Percentiles rank a stretch among this genome's conserved stretches.
Evolutionary conservation across 1,140 invertebrate species (phyloP).

Genomic region (Drosophila grimshawi): DNA sequence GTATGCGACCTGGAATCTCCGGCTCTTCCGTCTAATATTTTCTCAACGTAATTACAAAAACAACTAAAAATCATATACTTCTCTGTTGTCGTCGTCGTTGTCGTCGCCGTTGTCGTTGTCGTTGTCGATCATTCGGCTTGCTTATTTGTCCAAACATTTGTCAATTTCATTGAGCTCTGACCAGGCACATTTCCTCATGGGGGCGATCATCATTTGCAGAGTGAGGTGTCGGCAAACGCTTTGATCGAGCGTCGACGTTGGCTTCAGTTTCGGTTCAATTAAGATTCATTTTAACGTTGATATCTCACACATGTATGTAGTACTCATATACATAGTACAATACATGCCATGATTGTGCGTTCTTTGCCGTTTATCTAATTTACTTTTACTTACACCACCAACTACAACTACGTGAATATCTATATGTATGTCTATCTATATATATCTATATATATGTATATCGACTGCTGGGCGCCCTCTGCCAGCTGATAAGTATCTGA

Average conservation of each 20-base stretch:
- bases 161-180: conserved; percentile 81
- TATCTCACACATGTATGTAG: conserved; percentile 8
- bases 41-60: conserved; percentile 76
- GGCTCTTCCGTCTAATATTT: conserved; percentile 61
- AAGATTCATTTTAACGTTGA: conserved; percentile 76
- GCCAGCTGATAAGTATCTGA: conserved; percentile 62
- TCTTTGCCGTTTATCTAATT: conserved; percentile 78
- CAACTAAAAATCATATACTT: conserved; percentile 48
- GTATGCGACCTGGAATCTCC: conserved; percentile 22
- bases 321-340: conserved; percentile 33
- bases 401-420: conserved; percentile 34
- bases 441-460: background rate
- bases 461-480: conserved; percentile 55
- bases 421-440: background rate
- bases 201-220: conserved; percentile 23
- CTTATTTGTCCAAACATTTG: conserved; percentile 82
- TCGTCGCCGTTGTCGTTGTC: conserved; percentile 13
- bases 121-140: conserved; percentile 65
- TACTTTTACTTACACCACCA: conserved; percentile 75
- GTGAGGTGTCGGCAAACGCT: conserved; percentile 52
- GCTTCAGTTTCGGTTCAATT: conserved; percentile 69
- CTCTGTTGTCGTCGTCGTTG: background rate
- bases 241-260: conserved; percentile 59
- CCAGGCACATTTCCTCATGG: conserved; percentile 67
- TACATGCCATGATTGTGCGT: conserved; percentile 67